phyloP scores from a whole-genome alignment of 2,888 invertebrate genomes.

The Pandemis corylana region DNA sequence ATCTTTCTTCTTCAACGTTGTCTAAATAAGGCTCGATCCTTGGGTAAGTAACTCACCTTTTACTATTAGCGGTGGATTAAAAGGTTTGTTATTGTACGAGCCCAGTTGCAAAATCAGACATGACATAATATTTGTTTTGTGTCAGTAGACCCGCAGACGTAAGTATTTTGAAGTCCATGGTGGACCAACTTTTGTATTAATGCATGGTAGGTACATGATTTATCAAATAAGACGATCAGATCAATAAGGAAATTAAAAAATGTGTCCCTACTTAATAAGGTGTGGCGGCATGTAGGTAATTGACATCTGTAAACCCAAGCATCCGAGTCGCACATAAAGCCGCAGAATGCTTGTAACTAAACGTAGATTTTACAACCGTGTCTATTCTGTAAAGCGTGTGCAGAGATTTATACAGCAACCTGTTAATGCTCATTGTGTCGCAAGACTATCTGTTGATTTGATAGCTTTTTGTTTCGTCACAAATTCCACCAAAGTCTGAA shows the following conservation, averaged over 20 bases:
- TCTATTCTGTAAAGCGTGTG: slow-evolving; percentile 15
- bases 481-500: slow-evolving; percentile 3
- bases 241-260: no score
- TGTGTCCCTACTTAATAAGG: not conserved
- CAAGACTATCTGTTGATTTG: slow-evolving; percentile 24
- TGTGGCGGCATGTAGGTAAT: slow-evolving; percentile 11
- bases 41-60: slow-evolving; percentile 45
- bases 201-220: not conserved
- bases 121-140: slow-evolving; percentile 36
- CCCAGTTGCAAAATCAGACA: slow-evolving; percentile 34
- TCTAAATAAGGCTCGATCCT: slow-evolving; percentile 56
- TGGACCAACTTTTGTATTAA: no score
- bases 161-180: not conserved
- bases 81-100: slow-evolving; percentile 19
- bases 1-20: slow-evolving; percentile 45
- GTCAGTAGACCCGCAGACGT: not conserved
- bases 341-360: slow-evolving; percentile 17
- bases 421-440: slow-evolving; percentile 31
- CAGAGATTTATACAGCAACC: slow-evolving; percentile 7
- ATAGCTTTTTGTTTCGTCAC: slow-evolving; percentile 31
- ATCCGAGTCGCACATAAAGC: slow-evolving; percentile 5
- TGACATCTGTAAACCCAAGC: slow-evolving; percentile 1
- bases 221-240: not conserved
- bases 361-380: slow-evolving; percentile 30
- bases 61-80: slow-evolving; percentile 41